These are phyloP conservation scores for Sorex fumeus DNA, from an alignment of 2,113 vertebrate species.

Conservation along the genomic window DNA sequence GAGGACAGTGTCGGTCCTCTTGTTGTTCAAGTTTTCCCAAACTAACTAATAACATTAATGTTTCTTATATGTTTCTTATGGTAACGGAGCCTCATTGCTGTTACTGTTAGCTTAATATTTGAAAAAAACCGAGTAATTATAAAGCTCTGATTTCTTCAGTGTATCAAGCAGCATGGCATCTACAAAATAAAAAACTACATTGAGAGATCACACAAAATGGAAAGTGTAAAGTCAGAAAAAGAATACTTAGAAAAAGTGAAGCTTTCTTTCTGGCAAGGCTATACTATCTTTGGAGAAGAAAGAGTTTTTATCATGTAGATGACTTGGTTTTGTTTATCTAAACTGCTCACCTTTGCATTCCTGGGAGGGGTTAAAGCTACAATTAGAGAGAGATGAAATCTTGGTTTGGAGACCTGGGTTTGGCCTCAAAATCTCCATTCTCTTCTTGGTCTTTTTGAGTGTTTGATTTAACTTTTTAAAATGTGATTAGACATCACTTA, in stretches of 20 bases:
- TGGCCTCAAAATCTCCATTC: not conserved
- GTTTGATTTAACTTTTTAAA: too few species aligned
- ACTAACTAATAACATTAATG: not conserved
- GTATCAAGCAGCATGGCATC: not conserved
- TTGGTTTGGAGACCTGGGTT: not conserved
- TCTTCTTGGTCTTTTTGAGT: not conserved
- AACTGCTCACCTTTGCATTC: not conserved
- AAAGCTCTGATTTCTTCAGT: not conserved
- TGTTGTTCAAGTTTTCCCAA: not conserved
- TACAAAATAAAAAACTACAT: not conserved
- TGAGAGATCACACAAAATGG: not conserved
- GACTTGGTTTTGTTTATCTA: not conserved
- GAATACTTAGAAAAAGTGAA: not conserved
- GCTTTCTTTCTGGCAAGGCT: not conserved
- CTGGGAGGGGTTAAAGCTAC: not conserved
- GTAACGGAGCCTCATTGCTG: not conserved
- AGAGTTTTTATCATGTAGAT: not conserved
- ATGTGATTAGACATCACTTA: not conserved
- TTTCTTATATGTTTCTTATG: not conserved
- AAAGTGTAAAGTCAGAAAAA: not conserved
- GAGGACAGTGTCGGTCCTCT: too few species aligned
- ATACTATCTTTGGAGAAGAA: not conserved
- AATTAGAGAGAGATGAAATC: not conserved
- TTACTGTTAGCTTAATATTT: constrained; percentile 10
- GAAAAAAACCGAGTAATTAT: not conserved